Base-by-base conservation (phyloP, 1,140 invertebrate genomes). In the Anadara kagoshimensis region DNA sequence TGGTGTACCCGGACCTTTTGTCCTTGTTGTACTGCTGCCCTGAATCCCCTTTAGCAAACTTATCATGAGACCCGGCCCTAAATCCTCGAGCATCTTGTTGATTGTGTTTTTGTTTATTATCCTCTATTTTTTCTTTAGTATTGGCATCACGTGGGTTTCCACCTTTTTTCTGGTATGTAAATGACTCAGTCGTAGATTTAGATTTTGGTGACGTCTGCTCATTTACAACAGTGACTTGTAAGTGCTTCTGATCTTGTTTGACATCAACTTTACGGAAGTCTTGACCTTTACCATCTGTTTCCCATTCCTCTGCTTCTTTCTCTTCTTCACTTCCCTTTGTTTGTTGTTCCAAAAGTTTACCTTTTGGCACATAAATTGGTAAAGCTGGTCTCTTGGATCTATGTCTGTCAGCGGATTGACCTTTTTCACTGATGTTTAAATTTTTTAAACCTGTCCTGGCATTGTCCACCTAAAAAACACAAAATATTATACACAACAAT, bases 301-400 rank as follows among this genome's bases (percentile, higher is more conserved):
- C 45, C 16, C 59, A 51, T 0, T 36, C 41, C 24, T 36, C 29
- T 16, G 53, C 64, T 59, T 75, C 49, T 10, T 68, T 66, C 24
- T 20, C 67, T 12, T 76, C 73, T 29, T 78, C 74, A 57, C 78
- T 75, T 58, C 53, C 67, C 14, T 78, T 74, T 44, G 72, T 73
- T 45, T 79, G 79, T 58, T 76, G 73, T 49, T 83, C 78, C 53
- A 75, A 54, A 20, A 84, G 72, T 20, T 79, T 75, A 20, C 73
- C 79, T 63, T 78, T 82, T 14, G 87, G 87, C 22, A 85, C 79
- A 82, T 88, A 88, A 29, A 83, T 80, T 56, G 84, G 78, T 41
- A 85, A 81, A 67, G 85, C 85, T 20, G 87, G 87, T 54, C 82
- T 75, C 75, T 83, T 85, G 4, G 67, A 57, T 51, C 77, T 68